Conservation (phyloP, 2,113 vertebrate genomes). For the Aspidoscelis tigris region DNA sequence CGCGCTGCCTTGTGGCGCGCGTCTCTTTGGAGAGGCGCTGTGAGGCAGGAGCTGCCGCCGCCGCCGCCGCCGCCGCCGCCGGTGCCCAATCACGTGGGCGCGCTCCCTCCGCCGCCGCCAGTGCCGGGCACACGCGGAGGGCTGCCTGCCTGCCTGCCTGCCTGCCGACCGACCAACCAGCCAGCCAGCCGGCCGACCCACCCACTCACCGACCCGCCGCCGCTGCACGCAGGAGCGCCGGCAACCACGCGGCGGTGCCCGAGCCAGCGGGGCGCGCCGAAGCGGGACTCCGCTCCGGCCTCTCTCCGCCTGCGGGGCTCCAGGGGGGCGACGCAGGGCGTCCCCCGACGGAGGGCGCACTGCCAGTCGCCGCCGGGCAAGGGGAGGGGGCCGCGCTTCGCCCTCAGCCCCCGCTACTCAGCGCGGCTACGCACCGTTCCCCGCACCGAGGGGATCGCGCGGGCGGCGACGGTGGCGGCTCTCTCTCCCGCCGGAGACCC, state of each 20-base stretch:
- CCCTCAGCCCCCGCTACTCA: too few relatives aligned
- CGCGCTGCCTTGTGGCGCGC: constrained; percentile 59
- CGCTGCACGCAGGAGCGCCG: not conserved
- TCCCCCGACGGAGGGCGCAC: not conserved
- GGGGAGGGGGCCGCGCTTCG: too few relatives aligned
- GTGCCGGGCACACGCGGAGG: constrained; percentile 67
- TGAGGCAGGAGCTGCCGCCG: constrained; percentile 48
- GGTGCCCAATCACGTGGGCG: constrained; percentile 73
- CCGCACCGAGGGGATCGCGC: too few relatives aligned
- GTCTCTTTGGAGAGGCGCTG: constrained; percentile 69
- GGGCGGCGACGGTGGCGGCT: not conserved
- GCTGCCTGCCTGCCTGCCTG: constrained; percentile 40
- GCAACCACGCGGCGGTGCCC: not conserved
- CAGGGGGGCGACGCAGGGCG: not conserved
- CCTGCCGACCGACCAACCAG: too few relatives aligned
- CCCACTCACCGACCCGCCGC: constrained; percentile 42
- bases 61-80: constrained; percentile 60
- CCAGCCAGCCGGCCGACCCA: too few relatives aligned
- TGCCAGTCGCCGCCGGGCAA: not conserved
- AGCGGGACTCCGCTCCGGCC: too few relatives aligned
- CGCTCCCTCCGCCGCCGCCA: constrained; percentile 66
- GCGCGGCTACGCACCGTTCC: too few relatives aligned
- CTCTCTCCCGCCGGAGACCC: not conserved
- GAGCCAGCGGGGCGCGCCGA: not conserved
- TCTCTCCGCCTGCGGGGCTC: too few relatives aligned